A percentile compares a stretch with the other conserved stretches of the same genome.
Evolutionary conservation across 2,797 vertebrate species (phyloP).

Genomic region (Eulemur coronatus): DNA sequence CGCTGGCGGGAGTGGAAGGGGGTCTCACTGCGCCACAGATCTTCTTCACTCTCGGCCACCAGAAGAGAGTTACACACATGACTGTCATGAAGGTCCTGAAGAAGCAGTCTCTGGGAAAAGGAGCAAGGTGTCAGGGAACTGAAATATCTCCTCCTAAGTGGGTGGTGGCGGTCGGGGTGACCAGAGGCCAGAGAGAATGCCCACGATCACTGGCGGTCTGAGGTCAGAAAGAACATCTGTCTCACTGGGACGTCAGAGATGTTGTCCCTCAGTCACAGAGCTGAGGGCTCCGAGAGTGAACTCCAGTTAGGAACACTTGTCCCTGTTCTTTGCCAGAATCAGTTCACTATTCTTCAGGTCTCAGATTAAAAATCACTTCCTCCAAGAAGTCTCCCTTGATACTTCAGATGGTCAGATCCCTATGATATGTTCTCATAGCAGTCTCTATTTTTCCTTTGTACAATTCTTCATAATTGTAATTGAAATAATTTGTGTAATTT

Average conservation of each 20-base stretch:
- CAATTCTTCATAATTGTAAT: neutral
- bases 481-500: neutral
- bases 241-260: neutral
- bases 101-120: conserved; percentile 89
- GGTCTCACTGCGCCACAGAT: conserved; percentile 98
- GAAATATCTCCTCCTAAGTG: neutral
- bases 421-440: neutral
- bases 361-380: neutral
- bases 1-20: conserved; percentile 90
- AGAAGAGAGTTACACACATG: conserved; percentile 96
- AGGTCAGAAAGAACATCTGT: neutral
- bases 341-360: neutral
- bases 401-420: neutral
- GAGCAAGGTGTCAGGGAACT: conserved; percentile 6
- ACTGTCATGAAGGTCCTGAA: conserved; percentile 97
- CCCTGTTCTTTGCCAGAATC: neutral
- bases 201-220: neutral
- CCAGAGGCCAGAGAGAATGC: neutral
- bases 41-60: conserved; percentile 98
- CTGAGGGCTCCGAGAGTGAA: neutral
- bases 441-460: neutral
- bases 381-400: neutral
- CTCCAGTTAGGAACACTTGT: neutral
- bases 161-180: neutral
- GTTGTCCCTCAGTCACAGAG: neutral